Base-by-base conservation (phyloP, 2,113 vertebrate species). In the Catagonus wagneri region DNA sequence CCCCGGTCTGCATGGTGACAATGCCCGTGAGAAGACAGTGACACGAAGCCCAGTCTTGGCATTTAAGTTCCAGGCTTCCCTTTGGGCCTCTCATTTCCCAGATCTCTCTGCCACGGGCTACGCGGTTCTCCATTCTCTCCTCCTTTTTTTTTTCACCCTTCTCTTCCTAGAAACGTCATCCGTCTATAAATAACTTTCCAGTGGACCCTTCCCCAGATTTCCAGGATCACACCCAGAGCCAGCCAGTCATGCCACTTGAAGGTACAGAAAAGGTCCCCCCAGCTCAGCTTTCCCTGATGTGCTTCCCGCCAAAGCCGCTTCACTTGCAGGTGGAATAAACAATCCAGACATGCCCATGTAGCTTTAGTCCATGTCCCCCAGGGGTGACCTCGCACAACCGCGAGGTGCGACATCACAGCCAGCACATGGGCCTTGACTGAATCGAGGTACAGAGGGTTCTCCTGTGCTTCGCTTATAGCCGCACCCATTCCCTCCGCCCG, bases 1-100 rank as follows among this genome's bases (percentile, higher is more conserved):
- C 13, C 58, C 34, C 74, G 4, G 54, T 44, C n/a, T 29, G 94
- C n/a, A 22, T 0, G 32, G 61, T 20, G 36, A 13, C 27, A 20
- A n/a, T 39, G 20, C 17, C 34, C 23, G 1, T 1, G 9, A 25
- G 12, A 23, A 13, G 60, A 17, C 50, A 22, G n/a, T 7, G 29
- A 29, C 14, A 0, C 0, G 52, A 52, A 39, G 74, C 50, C 0
- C 0, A 23, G 3, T 6, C 14, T 27, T 2, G 12, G 44, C 34
- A 29, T 23, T 68, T 7, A 32, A 74, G 14, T 4, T 11, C 88
- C 4, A 10, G 0, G 7, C 50, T 0, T 14, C 19, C 25, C 36
- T 29, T 32, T 3, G 36, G 32, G 14, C 34, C 0, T 56, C 20
- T 50, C 20, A 6, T 12, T 2, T 56, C 56, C 16, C 16, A 12